Conservation (phyloP, 2,888 invertebrate genomes). For the Saturnia pavonia region DNA sequence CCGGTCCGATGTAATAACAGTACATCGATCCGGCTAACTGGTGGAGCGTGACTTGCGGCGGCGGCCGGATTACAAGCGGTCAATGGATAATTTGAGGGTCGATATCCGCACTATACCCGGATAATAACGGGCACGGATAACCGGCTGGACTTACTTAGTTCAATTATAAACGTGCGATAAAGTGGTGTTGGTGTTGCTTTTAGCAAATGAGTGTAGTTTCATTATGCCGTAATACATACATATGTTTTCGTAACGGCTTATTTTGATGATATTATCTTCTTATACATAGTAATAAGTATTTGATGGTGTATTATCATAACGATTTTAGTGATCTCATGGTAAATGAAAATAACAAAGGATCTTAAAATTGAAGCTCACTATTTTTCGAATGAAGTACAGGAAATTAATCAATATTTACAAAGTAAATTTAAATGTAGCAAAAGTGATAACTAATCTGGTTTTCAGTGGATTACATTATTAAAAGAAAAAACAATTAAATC, state of each 20-base stretch:
- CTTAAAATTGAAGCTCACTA: too few relatives aligned
- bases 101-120: conserved; percentile 45
- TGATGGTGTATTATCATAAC: too few relatives aligned
- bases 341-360: too few relatives aligned
- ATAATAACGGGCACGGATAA: conserved; percentile 50
- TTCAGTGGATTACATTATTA: too few relatives aligned
- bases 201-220: conserved; percentile 9
- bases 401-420: too few relatives aligned
- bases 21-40: conserved; percentile 41
- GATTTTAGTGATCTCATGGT: too few relatives aligned
- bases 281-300: too few relatives aligned
- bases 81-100: conserved; percentile 61
- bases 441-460: too few relatives aligned
- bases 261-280: not conserved
- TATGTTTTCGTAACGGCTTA: not conserved
- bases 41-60: conserved; percentile 45
- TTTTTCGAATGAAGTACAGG: too few relatives aligned
- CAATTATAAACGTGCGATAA: conserved; percentile 43
- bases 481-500: too few relatives aligned
- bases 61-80: conserved; percentile 57
- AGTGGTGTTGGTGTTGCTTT: conserved; percentile 28
- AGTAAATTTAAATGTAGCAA: too few relatives aligned
- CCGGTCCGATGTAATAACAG: conserved; percentile 21
- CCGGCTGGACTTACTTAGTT: conserved; percentile 42
- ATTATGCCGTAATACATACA: not conserved